Conservation (phyloP, 2,113 vertebrate species). For the Nannobrachium achirus region DNA sequence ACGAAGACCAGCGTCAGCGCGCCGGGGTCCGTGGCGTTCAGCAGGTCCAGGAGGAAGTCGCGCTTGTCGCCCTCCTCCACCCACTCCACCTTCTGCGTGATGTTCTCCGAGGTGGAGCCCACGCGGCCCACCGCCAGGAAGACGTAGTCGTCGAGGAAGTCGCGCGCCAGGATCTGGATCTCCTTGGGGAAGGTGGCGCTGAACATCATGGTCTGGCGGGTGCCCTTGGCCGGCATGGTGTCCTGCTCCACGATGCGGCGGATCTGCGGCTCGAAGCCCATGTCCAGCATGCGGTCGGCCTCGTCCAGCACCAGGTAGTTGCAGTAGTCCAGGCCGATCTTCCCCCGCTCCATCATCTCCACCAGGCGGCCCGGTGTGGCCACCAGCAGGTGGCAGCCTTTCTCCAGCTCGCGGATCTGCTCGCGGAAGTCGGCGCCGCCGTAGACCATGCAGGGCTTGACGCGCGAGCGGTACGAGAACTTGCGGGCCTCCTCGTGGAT, state of each 20-base stretch:
- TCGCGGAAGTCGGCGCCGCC: slow-evolving; percentile 91
- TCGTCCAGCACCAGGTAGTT: slow-evolving; percentile 38
- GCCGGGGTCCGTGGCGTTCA: slow-evolving; percentile 91
- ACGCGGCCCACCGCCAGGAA: slow-evolving; percentile 97
- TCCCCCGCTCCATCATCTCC: slow-evolving; percentile 81
- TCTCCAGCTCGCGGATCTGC: slow-evolving; percentile 89
- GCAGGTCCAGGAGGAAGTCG: slow-evolving; percentile 95
- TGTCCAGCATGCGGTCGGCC: slow-evolving; percentile 46
- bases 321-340: slow-evolving; percentile 30
- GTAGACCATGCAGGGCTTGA: slow-evolving; percentile 85
- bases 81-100: slow-evolving; percentile 99
- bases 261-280: slow-evolving; percentile 42
- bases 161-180: slow-evolving; percentile 92
- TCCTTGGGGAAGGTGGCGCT: too few species aligned
- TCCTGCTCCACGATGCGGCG: neutral
- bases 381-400: slow-evolving; percentile 88
- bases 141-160: slow-evolving; percentile 98
- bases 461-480: neutral
- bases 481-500: neutral
- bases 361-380: slow-evolving; percentile 90
- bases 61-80: slow-evolving; percentile 95
- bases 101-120: slow-evolving; percentile 98
- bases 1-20: slow-evolving; percentile 96
- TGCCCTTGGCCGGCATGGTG: too few species aligned
- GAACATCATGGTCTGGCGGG: neutral